Evolutionary conservation across 2,113 vertebrate species (phyloP).

Genomic region (Morone saxatilis): DNA sequence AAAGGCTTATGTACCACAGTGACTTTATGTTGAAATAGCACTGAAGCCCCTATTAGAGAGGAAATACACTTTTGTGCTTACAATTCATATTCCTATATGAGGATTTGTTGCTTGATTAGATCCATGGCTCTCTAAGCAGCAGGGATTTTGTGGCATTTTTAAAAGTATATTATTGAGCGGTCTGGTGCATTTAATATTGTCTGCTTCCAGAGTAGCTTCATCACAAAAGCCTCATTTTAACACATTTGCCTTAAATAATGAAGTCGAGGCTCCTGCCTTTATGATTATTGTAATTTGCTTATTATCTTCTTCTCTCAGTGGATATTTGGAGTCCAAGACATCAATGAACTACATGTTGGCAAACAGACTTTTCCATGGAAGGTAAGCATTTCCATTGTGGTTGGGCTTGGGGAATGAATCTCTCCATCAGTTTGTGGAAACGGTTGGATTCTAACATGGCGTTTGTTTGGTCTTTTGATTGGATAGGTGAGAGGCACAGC

Average conservation of each 20-base stretch:
- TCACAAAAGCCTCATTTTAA: slow-evolving; percentile 52
- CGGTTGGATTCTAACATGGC: slow-evolving; percentile 62
- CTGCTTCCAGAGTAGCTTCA: slow-evolving; percentile 37
- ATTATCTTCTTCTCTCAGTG: slow-evolving; percentile 79
- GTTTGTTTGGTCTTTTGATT: slow-evolving; percentile 75
- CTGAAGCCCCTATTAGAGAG: slow-evolving; percentile 38
- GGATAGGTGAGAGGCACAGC: slow-evolving; percentile 76
- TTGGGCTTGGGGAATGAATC: slow-evolving; percentile 69
- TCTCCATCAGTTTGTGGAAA: slow-evolving; percentile 74
- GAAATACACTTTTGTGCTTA: slow-evolving; percentile 66
- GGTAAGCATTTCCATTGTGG: slow-evolving; percentile 87
- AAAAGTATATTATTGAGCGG: slow-evolving; percentile 56
- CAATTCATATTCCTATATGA: slow-evolving; percentile 54
- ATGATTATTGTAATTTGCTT: slow-evolving; percentile 67
- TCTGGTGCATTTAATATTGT: slow-evolving; percentile 42
- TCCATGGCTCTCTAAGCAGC: slow-evolving; percentile 38
- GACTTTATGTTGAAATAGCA: slow-evolving; percentile 51
- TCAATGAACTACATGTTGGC: slow-evolving; percentile 97
- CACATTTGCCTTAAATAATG: slow-evolving; percentile 62
- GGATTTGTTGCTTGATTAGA: slow-evolving; percentile 72
- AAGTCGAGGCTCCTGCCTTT: slow-evolving; percentile 44
- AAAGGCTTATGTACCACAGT: neutral
- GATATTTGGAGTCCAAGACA: slow-evolving; percentile 95
- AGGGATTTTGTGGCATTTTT: slow-evolving; percentile 61
- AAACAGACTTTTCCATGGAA: slow-evolving; percentile 93